Conservation (phyloP, 2,113 vertebrate genomes). For the Cyanocitta stelleri region DNA sequence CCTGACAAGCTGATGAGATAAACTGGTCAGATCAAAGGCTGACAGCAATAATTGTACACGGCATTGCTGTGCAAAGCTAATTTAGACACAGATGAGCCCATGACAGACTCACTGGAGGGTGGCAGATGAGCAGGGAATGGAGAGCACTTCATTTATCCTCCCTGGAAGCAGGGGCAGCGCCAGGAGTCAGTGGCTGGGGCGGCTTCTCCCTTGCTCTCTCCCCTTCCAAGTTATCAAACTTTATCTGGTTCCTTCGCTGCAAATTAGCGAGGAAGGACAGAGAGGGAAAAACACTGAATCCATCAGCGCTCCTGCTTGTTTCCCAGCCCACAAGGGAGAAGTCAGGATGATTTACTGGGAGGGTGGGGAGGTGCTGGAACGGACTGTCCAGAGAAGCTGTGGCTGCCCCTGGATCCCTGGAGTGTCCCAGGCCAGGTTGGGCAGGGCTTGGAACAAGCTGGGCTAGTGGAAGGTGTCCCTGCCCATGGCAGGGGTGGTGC, state of each 20-base stretch:
- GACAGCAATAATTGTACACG: conserved; percentile 68
- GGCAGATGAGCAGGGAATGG: conserved; percentile 36
- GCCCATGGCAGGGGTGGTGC: neutral
- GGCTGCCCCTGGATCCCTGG: neutral
- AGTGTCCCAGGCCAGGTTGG: neutral
- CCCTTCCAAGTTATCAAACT: conserved; percentile 30
- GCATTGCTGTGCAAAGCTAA: conserved; percentile 65
- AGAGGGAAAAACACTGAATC: neutral
- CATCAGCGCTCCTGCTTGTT: neutral
- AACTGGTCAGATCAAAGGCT: conserved; percentile 66
- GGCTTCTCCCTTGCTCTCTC: neutral
- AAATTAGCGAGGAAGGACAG: neutral
- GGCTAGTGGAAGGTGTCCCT: neutral
- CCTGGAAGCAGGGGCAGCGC: neutral
- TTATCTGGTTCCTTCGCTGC: conserved; percentile 13
- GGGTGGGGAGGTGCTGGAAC: neutral
- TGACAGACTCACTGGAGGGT: conserved; percentile 63
- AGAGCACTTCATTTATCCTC: conserved; percentile 57
- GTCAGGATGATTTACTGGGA: neutral
- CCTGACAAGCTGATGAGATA: conserved; percentile 64
- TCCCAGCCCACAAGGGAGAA: neutral
- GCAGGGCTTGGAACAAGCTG: rapidly evolving
- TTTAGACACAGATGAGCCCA: conserved; percentile 67
- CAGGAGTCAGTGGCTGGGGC: neutral
- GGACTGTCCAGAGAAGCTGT: neutral